Conservation (phyloP, 2,113 vertebrate genomes). For the Steatornis caripensis region DNA sequence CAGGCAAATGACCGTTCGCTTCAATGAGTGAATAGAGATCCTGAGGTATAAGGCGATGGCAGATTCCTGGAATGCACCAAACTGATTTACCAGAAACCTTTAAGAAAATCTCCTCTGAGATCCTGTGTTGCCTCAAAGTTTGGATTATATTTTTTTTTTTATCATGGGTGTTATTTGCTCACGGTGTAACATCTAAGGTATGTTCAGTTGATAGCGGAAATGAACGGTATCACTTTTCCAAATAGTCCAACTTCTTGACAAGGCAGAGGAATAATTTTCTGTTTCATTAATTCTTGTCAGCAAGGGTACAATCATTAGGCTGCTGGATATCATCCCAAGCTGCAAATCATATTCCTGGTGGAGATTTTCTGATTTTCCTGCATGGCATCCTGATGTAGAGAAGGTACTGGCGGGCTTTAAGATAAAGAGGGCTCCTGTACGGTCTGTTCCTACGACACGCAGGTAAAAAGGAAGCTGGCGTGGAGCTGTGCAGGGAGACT, state of each 20-base stretch:
- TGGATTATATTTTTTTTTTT: neutral
- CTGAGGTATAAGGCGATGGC: rapidly evolving
- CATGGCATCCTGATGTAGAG: neutral
- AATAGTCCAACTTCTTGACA: neutral
- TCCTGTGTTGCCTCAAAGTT: neutral
- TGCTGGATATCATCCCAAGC: neutral
- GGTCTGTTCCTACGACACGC: neutral
- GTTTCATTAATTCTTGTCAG: neutral
- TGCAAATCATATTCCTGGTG: neutral
- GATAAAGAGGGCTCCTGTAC: neutral
- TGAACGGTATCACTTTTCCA: neutral
- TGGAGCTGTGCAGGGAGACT: neutral
- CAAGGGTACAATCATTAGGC: neutral
- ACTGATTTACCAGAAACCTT: neutral
- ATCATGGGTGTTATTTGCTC: neutral
- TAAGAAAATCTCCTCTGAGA: neutral
- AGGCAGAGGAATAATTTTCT: neutral
- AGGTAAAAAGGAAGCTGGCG: neutral
- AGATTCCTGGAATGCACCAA: neutral
- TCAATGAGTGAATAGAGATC: neutral
- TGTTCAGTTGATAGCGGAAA: neutral
- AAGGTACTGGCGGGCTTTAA: neutral
- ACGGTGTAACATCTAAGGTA: neutral
- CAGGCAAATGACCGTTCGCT: neutral
- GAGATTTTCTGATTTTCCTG: neutral